A percentile compares a stretch with the other conserved stretches of the same genome.
phyloP scores from a whole-genome alignment of 2,113 vertebrate genomes.

The Gyps fulvus region DNA sequence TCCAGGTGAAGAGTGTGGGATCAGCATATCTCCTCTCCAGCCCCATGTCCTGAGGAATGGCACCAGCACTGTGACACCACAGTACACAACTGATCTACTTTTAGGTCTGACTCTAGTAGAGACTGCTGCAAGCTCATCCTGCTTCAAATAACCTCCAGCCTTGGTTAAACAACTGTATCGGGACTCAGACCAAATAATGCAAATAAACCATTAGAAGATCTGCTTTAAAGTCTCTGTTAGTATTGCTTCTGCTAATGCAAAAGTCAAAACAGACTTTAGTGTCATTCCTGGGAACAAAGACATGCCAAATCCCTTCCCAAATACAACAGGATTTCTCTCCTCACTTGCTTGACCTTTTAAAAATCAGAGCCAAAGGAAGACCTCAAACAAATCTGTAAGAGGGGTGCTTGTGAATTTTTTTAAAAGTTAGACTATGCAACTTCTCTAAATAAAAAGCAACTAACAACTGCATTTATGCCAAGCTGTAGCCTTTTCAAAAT shows the following conservation, averaged over 20 bases:
- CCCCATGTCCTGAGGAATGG: background rate
- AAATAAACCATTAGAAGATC: background rate
- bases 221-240: background rate
- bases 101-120: background rate
- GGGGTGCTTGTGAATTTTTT: rapidly evolving
- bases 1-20: background rate
- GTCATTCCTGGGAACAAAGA: background rate
- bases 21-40: background rate
- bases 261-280: background rate
- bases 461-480: background rate
- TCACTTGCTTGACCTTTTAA: background rate
- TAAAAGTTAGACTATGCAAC: background rate
- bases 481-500: background rate
- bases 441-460: background rate
- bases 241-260: background rate
- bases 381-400: background rate
- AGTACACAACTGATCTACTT: background rate
- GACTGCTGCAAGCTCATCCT: background rate
- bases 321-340: background rate
- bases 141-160: background rate
- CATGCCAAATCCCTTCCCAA: background rate
- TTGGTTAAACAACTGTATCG: rapidly evolving
- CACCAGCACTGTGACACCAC: background rate
- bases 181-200: background rate
- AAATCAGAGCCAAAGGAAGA: background rate